These are phyloP conservation scores for Pseudomyrmex dendroicus DNA, from an alignment of 1,140 invertebrate genomes.

Conservation along the genomic window DNA sequence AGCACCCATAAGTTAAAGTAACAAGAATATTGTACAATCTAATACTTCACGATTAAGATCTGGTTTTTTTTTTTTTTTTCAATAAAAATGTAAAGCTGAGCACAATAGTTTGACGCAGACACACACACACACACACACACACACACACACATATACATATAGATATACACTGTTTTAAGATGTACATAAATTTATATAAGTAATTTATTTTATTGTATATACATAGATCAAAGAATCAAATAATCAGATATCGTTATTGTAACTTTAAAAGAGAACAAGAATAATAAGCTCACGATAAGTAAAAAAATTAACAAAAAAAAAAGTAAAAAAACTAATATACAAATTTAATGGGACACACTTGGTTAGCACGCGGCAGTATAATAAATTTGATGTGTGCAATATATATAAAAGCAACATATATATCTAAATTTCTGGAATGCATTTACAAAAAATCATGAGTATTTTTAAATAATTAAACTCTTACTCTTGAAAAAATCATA, in stretches of 20 bases:
- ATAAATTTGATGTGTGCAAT: conserved; percentile 37
- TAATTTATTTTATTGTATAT: conserved; percentile 22
- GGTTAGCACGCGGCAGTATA: conserved; percentile 54
- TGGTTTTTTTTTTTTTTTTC: conserved; percentile 20
- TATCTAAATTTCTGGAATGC: conserved; percentile 67
- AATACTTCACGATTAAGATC: conserved; percentile 54
- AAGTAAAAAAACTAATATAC: too few species aligned
- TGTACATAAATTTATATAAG: conserved; percentile 7
- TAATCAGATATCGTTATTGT: too few species aligned
- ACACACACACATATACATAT: conserved; percentile 64
- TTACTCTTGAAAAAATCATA: conserved; percentile 5
- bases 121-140: conserved; percentile 52
- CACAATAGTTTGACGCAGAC: conserved; percentile 49
- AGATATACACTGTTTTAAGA: conserved; percentile 39
- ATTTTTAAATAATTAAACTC: conserved; percentile 57
- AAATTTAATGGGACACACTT: not conserved
- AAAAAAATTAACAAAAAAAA: too few species aligned
- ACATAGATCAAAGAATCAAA: too few species aligned
- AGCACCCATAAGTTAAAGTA: conserved; percentile 57
- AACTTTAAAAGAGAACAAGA: too few species aligned
- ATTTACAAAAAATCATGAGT: conserved; percentile 45
- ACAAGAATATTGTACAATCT: conserved; percentile 54
- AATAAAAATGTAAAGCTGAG: conserved; percentile 40
- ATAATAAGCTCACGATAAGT: too few species aligned
- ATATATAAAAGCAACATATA: not conserved